Evolutionary conservation across 2,113 vertebrate genomes (phyloP), one percentile per base, ranked within the genome.

Genomic region (Macroglossus sobrinus): DNA sequence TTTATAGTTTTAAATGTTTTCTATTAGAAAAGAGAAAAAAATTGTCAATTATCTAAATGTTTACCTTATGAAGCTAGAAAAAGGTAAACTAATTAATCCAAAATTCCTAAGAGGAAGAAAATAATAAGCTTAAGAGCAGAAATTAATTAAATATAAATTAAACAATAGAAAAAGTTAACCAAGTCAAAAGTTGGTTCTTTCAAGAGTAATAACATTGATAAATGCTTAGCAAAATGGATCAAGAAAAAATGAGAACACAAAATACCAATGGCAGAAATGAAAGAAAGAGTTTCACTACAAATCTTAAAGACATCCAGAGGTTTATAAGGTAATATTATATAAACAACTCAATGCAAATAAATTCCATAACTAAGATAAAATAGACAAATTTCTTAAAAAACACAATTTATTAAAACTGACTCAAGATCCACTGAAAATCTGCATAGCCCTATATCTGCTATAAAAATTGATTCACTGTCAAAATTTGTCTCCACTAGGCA

Each of bases 1-100:
- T 59, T 78, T 28, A 45, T 13, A 18, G 5, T 80, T 84, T 84
- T 80, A 94, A 92, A 78, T 78, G 45, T 16, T 87, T 82, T 79
- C 28, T 85, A 74, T 71, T 68, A 84, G 28, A 84, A 91, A 84
- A 91, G 89, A 85, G 22, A 93, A 81, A 76, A 81, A 50, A 89
- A 71, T 71, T 79, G 24, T 24, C 43, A 63, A 78, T 57, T 40
- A 75, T 24, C 38, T 64, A 80, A 91, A 63, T 72, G 59, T 53
- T 24, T 71, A 66, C 55, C 24, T 69, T n/a, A 38, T 80, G 11
- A 93, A 74, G 9, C 47, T 79, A 93, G 38, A 78, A 47, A 81
- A n/a, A 92, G 19, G 61, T 53, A 0, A 84, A 40, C 15, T 59
- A 4, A 79, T 71, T 53, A 40, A 81, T 75, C 3, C 30, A 75